Conservation (phyloP, 2,113 vertebrate species). For the Lepus timidus region DNA sequence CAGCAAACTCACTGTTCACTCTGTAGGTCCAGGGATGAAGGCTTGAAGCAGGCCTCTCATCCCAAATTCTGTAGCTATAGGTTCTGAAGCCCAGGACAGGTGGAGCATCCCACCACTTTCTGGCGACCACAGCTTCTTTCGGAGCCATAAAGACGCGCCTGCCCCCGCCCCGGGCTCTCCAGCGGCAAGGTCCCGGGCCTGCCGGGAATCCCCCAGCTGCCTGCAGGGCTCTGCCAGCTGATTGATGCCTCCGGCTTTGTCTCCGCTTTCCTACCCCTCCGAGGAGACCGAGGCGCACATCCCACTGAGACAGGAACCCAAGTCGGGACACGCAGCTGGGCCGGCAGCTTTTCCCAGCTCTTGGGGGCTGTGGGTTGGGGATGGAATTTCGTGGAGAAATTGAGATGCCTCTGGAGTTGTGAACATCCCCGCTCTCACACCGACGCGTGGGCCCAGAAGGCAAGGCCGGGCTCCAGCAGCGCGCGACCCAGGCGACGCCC, state of each 20-base stretch:
- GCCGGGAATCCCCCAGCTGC: no score
- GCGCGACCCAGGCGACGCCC: not conserved
- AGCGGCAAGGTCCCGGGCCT: no score
- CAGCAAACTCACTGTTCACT: not conserved
- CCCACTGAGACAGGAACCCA: rapidly evolving
- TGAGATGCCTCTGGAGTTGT: not conserved
- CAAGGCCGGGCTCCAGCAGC: not conserved
- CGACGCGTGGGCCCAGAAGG: not conserved
- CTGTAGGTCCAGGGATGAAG: not conserved
- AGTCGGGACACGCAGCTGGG: rapidly evolving
- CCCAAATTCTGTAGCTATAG: not conserved
- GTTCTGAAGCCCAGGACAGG: not conserved
- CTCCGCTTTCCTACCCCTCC: not conserved
- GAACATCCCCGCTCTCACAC: rapidly evolving
- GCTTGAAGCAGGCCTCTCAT: not conserved
- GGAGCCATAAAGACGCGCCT: not conserved
- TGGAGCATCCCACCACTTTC: no score
- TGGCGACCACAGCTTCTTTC: rapidly evolving
- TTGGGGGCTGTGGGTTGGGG: not conserved
- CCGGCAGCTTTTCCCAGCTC: not conserved
- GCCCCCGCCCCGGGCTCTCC: no score
- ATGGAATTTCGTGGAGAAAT: not conserved
- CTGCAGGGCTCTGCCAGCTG: not conserved
- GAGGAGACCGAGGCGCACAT: not conserved
- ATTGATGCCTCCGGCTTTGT: not conserved